Evolutionary conservation across 2,113 vertebrate species (phyloP).

Genomic region (Antechinus stuartii): DNA sequence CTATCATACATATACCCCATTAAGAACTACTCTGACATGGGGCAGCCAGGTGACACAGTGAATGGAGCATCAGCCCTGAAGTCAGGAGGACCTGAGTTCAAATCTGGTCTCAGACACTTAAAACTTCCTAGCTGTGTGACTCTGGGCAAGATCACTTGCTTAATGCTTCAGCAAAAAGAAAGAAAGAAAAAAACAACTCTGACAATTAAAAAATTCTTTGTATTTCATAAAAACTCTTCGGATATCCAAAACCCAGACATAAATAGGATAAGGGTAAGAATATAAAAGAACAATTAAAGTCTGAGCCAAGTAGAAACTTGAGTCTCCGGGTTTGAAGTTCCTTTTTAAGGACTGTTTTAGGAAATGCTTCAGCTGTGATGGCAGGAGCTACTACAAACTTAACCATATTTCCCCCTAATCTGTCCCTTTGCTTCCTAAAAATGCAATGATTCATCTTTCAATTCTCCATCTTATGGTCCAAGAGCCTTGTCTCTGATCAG

Average conservation of each 20-base stretch:
- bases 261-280: neutral
- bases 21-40: neutral
- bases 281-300: neutral
- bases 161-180: too few species aligned
- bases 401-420: neutral
- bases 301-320: neutral
- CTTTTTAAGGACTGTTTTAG: neutral
- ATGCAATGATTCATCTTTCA: neutral
- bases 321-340: neutral
- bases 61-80: too few species aligned
- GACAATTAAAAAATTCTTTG: neutral
- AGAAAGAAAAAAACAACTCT: neutral
- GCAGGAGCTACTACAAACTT: neutral
- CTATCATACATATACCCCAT: neutral
- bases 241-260: neutral
- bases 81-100: too few species aligned
- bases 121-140: too few species aligned
- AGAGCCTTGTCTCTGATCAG: neutral
- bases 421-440: neutral
- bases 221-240: neutral
- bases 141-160: too few species aligned
- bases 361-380: neutral
- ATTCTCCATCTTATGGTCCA: neutral
- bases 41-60: too few species aligned
- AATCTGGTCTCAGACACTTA: too few species aligned